These are phyloP conservation scores for Siniperca chuatsi DNA, from an alignment of 2,113 vertebrate genomes.

Conservation along the genomic window DNA sequence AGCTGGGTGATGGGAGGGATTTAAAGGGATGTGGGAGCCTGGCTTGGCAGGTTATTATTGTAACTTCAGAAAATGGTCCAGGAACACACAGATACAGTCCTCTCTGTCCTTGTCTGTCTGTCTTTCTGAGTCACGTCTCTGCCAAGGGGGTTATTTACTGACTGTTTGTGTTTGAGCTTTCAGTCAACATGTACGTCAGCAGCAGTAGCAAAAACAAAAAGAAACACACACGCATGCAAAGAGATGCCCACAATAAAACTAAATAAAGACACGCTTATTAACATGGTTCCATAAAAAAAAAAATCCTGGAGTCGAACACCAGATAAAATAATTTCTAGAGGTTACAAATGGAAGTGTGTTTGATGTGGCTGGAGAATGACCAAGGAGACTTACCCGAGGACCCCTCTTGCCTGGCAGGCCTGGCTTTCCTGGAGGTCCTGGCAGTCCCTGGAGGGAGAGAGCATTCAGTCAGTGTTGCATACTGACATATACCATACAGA, in stretches of 20 bases:
- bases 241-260: slow-evolving; percentile 4
- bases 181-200: slow-evolving; percentile 37
- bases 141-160: slow-evolving; percentile 36
- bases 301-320: background rate
- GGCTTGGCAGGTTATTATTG: slow-evolving; percentile 62
- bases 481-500: slow-evolving; percentile 3
- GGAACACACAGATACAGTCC: slow-evolving; percentile 37
- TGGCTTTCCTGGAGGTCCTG: slow-evolving; percentile 91
- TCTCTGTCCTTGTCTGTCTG: slow-evolving; percentile 23
- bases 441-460: slow-evolving; percentile 86
- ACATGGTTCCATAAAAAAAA: background rate
- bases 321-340: background rate
- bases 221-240: slow-evolving; percentile 15
- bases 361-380: background rate
- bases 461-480: slow-evolving; percentile 32
- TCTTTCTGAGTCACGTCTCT: slow-evolving; percentile 23
- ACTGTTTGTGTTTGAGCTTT: slow-evolving; percentile 38
- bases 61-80: slow-evolving; percentile 54
- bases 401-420: slow-evolving; percentile 92
- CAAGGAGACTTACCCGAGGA: slow-evolving; percentile 89
- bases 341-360: slow-evolving; percentile 3
- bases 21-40: slow-evolving; percentile 46
- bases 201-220: slow-evolving; percentile 36
- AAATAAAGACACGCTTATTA: slow-evolving; percentile 23
- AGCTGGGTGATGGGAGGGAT: slow-evolving; percentile 48